phyloP scores from a whole-genome alignment of 2,797 vertebrate genomes.

The Poeciliopsis presidionis region DNA sequence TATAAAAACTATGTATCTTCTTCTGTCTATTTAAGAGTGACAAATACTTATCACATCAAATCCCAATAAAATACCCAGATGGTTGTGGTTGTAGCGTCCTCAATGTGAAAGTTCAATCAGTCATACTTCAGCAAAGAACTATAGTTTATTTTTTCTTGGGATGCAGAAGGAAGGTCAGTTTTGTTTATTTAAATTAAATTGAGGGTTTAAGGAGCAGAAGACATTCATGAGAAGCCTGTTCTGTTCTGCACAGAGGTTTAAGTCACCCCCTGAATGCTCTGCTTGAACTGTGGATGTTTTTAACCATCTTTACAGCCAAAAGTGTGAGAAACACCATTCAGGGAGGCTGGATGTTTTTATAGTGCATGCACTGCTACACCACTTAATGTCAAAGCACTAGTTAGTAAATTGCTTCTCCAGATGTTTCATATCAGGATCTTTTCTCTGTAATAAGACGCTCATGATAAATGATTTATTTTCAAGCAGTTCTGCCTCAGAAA shows the following conservation, averaged over 20 bases:
- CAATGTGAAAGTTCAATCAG: neutral
- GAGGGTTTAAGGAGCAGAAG: neutral
- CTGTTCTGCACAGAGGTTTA: neutral
- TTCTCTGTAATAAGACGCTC: slow-evolving; percentile 57
- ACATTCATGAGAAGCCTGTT: neutral
- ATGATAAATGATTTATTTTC: slow-evolving; percentile 54
- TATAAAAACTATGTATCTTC: neutral
- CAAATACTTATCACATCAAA: neutral
- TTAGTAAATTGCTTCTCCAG: slow-evolving; percentile 63
- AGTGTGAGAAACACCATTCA: slow-evolving; percentile 34
- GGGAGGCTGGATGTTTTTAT: slow-evolving; percentile 46
- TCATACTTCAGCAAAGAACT: neutral
- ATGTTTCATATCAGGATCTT: slow-evolving; percentile 56
- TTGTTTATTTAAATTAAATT: neutral
- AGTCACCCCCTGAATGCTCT: slow-evolving; percentile 6
- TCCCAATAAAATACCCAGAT: neutral
- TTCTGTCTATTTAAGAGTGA: neutral
- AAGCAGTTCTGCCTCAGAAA: slow-evolving; percentile 21
- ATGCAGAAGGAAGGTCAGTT: neutral
- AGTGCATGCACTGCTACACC: slow-evolving; percentile 37
- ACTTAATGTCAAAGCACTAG: slow-evolving; percentile 53
- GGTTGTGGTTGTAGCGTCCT: neutral
- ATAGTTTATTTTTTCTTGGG: neutral
- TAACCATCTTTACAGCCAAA: slow-evolving; percentile 31
- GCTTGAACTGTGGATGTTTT: slow-evolving; percentile 41